phyloP scores from a whole-genome alignment of 2,888 invertebrate species.

The Cenopis cana region DNA sequence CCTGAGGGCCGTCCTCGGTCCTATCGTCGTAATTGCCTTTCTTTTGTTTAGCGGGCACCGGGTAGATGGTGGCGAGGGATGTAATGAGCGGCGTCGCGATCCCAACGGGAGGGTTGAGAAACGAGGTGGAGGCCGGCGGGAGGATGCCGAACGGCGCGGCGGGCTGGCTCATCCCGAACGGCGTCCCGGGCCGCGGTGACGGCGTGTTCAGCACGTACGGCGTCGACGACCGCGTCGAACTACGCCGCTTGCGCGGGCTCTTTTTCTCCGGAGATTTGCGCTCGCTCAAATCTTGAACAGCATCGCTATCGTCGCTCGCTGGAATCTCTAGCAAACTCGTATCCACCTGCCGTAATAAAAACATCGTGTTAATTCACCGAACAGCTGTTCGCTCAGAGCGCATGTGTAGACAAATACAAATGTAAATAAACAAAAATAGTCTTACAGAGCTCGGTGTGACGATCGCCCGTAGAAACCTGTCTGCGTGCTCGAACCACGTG shows the following conservation, averaged over 20 bases:
- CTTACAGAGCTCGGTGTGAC: conserved; percentile 84
- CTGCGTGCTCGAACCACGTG: conserved; percentile 85
- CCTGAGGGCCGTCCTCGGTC: conserved; percentile 73
- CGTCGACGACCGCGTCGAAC: conserved; percentile 77
- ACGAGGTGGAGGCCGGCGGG: conserved; percentile 72
- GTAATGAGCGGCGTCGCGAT: conserved; percentile 80
- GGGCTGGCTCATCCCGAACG: conserved; percentile 74
- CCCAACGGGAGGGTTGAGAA: conserved; percentile 79
- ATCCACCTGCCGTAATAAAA: conserved; percentile 65
- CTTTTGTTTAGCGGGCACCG: conserved; percentile 76
- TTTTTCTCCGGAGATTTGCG: conserved; percentile 80
- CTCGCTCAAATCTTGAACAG: conserved; percentile 79
- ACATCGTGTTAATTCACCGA: conserved; percentile 9
- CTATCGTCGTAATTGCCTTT: conserved; percentile 67
- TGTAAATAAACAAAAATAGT: conserved; percentile 55
- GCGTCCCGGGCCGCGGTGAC: conserved; percentile 77
- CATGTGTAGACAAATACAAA: conserved; percentile 53
- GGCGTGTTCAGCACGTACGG: conserved; percentile 81
- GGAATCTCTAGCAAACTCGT: conserved; percentile 78
- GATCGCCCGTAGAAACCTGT: conserved; percentile 84
- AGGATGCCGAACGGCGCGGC: conserved; percentile 72
- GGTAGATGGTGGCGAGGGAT: conserved; percentile 78
- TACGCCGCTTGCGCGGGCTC: conserved; percentile 77
- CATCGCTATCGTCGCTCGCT: conserved; percentile 80
- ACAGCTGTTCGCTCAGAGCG: conserved; percentile 51